A percentile compares a stretch with the other conserved stretches of the same genome.
Evolutionary conservation across 2,888 invertebrate genomes (phyloP).

Genomic region (Nymphalis urticae): DNA sequence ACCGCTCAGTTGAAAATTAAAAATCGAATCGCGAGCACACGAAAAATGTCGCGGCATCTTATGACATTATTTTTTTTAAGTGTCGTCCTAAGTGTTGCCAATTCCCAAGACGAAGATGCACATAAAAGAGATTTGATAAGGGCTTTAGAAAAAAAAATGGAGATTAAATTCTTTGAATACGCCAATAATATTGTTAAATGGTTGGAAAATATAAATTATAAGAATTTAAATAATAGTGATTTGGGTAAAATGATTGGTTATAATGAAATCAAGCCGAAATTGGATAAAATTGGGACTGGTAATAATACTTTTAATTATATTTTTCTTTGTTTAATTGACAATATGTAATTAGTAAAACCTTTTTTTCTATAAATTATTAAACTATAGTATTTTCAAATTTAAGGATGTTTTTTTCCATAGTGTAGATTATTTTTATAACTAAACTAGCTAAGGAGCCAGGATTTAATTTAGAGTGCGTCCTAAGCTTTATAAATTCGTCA

Average conservation of each 20-base stretch:
- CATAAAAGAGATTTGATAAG: constrained; percentile 37
- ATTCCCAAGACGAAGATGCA: constrained; percentile 14
- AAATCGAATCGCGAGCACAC: constrained; percentile 34
- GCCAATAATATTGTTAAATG: constrained; percentile 45
- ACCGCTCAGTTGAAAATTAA: constrained; percentile 28
- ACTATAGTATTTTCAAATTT: too few relatives aligned
- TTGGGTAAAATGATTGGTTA: constrained; percentile 60
- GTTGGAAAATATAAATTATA: constrained; percentile 64
- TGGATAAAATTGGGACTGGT: constrained; percentile 47
- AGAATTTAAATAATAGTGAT: constrained; percentile 55
- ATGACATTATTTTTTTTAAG: constrained; percentile 42
- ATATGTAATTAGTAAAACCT: not conserved
- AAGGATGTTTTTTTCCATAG: too few relatives aligned
- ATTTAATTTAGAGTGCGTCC: too few relatives aligned
- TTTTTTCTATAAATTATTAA: too few relatives aligned
- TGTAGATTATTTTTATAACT: too few relatives aligned
- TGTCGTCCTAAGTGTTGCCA: constrained; percentile 11
- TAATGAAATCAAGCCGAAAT: constrained; percentile 57
- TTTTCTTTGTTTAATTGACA: not conserved
- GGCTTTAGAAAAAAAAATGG: constrained; percentile 50
- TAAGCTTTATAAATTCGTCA: too few relatives aligned
- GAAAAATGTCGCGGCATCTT: constrained; percentile 41
- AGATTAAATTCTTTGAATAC: constrained; percentile 51
- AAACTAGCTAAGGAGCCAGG: too few relatives aligned
- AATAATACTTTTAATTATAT: constrained; percentile 42